These are phyloP conservation scores for Pocillopora grandis DNA, from an alignment of 92 coral and sea anemone species.

Conservation along the genomic window DNA sequence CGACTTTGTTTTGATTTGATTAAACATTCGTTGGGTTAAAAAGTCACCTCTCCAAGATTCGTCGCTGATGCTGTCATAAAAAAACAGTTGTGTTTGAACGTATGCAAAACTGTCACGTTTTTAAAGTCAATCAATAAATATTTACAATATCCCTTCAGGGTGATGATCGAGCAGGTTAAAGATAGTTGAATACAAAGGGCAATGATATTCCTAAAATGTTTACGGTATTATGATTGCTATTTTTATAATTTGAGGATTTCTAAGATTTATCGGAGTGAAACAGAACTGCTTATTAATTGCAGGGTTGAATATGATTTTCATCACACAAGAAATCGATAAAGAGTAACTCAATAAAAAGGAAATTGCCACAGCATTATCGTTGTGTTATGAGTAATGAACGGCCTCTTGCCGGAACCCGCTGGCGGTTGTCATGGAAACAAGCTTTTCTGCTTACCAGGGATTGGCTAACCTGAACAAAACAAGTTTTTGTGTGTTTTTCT, in stretches of 20 bases:
- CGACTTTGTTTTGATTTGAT: no score
- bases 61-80: no score
- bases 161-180: no score
- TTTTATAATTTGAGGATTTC: background rate
- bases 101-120: no score
- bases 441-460: background rate
- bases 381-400: background rate
- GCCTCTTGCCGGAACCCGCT: background rate
- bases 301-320: background rate
- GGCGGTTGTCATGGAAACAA: constrained; percentile 6
- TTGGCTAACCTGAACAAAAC: constrained; percentile 8
- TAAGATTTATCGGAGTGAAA: background rate
- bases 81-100: no score
- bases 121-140: no score
- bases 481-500: background rate
- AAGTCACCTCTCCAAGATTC: no score
- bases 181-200: no score
- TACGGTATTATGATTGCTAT: background rate
- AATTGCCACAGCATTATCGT: background rate
- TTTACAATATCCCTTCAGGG: no score
- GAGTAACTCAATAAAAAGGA: constrained; percentile 5
- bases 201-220: background rate
- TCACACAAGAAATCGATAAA: background rate
- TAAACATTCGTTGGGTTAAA: no score
- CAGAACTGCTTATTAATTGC: background rate